Base-by-base conservation (phyloP, 2,888 invertebrate species). In the Elegia similella region DNA sequence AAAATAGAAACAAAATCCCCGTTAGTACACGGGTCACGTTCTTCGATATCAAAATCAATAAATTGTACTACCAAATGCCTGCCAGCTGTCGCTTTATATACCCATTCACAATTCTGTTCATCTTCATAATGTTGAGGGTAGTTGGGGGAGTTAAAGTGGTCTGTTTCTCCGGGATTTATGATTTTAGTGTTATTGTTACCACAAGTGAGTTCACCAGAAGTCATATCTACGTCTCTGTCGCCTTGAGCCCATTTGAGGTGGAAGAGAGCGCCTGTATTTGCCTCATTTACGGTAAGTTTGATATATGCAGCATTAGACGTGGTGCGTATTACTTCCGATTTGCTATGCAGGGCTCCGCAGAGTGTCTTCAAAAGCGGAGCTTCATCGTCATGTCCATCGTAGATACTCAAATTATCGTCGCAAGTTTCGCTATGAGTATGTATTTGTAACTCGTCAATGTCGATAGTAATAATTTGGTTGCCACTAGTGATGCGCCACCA, bases 31-130 rank as follows among this genome's bases (percentile, higher is more conserved):
- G 69, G 61, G 0, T 63, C 13, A 0, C 75, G 73, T 63, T 92
- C 87, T 84, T 96, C 96, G 15, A 97, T 59, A 62, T 93, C 86
- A 46, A 97, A 75, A 0, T 84, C 80, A 0, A 63, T 8, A 69
- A 97, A 93, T 44, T 69, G 73, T 8, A 98, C 61, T 42, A 75
- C 76, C 3, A 96, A 78, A 72, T 96, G 95, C 54, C 92, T 91
- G 17, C 94, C 94, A 0, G 88, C 80, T 56, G 70, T 76, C 0
- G 96, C 89, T 58, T 93, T 88, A 56, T 96, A 92, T 0, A 92
- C 86, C 98, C 98, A 98, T 59, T 92, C 90, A 76, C 98, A 98
- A 52, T 93, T 84, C 43, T 96, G 76, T 70, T 93, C 85, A 13
- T 80, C 58, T 0, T 67, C 88, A 75, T 98, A 98, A 0, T 94